Evolutionary conservation across 2,888 invertebrate genomes (phyloP), one percentile per base, ranked within the genome.

Genomic region (Lomographa bimaculata): DNA sequence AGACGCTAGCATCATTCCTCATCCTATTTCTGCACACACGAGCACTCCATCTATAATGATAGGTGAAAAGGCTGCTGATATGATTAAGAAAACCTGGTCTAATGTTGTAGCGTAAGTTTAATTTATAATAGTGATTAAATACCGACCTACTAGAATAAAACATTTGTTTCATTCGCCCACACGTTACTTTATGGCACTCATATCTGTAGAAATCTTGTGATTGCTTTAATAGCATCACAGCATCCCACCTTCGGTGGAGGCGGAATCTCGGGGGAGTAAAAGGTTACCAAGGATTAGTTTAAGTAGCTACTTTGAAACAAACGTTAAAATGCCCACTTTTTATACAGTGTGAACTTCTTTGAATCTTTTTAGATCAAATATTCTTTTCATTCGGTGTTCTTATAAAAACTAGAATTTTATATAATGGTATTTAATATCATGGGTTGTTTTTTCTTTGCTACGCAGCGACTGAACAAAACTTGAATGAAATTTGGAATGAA

Each of bases 41-140:
- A 91, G 91, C 64, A 92, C 92, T 0, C 92, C 93, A 0, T 89
- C 92, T 0, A 90, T 92, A 19, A 93, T 94, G 93, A 93, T 95
- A 21, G 95, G 92, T 2, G 95, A 95, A 71, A 94, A 93, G 59
- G 93, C 91, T 2, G 91, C 93, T 0, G 93, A 94, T 68, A 79
- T 94, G 71, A 91, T 94, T 37, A 92, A 90, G 68, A 70, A 74
- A 25, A 83, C 90, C 10, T 93, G 90, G 92, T 67, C 66, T n/a
- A 81, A 84, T 60, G 64, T 67, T 30, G 40, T 46, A 39, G 37
- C 34, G 30, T 50, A 44, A 33, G 19, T 24, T 38, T 45, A 35
- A 37, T 26, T 46, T 43, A 44, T 39, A 36, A 3, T 35, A 38
- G 32, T 18, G n/a, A n/a, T 5, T 27, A 28, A 40, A 34, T 46